Conservation (phyloP, 1,140 invertebrate species). For the Eurytemora carolleeae region DNA sequence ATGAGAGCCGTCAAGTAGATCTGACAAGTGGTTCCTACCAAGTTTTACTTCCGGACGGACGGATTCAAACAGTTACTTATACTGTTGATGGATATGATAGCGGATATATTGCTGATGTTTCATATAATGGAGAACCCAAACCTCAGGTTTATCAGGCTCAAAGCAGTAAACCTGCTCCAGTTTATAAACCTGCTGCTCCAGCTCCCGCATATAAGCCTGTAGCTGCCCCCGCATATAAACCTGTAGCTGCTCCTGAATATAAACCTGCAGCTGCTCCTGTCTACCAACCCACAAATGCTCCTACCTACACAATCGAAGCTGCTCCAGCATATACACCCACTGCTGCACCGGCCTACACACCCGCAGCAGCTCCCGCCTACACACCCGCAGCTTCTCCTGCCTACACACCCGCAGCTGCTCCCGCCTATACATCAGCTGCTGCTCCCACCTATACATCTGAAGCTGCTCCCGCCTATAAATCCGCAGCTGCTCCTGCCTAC, state of each 20-base stretch:
- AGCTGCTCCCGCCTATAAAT: background rate
- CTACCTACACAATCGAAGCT: background rate
- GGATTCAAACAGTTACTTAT: constrained; percentile 18
- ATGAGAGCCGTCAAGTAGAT: constrained; percentile 17
- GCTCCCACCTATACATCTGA: background rate
- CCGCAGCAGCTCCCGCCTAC: background rate
- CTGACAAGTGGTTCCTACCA: constrained; percentile 17
- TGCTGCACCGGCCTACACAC: background rate
- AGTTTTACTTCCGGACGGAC: constrained; percentile 19
- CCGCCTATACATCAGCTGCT: background rate
- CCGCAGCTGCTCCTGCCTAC: background rate
- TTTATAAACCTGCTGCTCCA: background rate
- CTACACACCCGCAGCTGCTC: background rate
- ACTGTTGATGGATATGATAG: constrained; percentile 14
- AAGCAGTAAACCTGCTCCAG: background rate
- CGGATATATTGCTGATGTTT: constrained; percentile 16
- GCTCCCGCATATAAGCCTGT: background rate
- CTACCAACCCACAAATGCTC: background rate
- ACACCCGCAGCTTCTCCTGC: background rate
- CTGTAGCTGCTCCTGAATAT: background rate
- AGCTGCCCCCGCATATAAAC: background rate
- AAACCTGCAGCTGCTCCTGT: background rate
- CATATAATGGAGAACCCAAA: constrained; percentile 16
- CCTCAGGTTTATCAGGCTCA: background rate
- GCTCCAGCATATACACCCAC: background rate